phyloP scores from a whole-genome alignment of 2,888 invertebrate genomes.

The Syrista parreyssii region DNA sequence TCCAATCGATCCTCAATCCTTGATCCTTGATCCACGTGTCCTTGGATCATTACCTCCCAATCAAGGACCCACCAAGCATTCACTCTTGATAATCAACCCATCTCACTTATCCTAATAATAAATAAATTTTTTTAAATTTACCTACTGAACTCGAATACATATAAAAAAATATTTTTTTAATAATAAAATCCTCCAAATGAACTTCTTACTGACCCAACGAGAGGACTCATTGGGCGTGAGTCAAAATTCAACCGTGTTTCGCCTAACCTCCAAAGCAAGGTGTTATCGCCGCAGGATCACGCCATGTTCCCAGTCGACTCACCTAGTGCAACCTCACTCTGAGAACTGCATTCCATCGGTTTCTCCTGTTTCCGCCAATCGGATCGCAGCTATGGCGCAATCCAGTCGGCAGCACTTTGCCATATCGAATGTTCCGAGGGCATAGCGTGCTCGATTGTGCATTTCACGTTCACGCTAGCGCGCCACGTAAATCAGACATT shows the following conservation, averaged over 20 bases:
- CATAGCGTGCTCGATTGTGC: conserved; percentile 23
- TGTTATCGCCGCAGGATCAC: conserved; percentile 49
- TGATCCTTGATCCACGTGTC: background rate
- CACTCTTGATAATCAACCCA: too few species aligned
- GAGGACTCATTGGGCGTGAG: background rate
- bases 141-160: too few species aligned
- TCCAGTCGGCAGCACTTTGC: background rate
- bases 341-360: conserved; percentile 53
- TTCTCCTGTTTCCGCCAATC: conserved; percentile 42
- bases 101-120: background rate
- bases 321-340: conserved; percentile 35
- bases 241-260: conserved; percentile 12
- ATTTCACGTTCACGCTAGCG: conserved; percentile 25
- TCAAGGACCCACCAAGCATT: background rate
- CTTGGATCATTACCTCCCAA: background rate
- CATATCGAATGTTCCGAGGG: conserved; percentile 6
- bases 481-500: conserved; percentile 30
- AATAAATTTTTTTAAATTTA: background rate
- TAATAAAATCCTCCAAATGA: background rate
- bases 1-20: background rate
- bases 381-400: conserved; percentile 30
- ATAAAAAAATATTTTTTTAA: background rate
- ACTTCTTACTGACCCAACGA: background rate
- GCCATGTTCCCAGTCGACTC: conserved; percentile 8
- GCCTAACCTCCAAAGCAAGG: conserved; percentile 32